These are phyloP conservation scores for Lasioglossum figueresi DNA, from an alignment of 2,888 invertebrate species.

Conservation along the genomic window DNA sequence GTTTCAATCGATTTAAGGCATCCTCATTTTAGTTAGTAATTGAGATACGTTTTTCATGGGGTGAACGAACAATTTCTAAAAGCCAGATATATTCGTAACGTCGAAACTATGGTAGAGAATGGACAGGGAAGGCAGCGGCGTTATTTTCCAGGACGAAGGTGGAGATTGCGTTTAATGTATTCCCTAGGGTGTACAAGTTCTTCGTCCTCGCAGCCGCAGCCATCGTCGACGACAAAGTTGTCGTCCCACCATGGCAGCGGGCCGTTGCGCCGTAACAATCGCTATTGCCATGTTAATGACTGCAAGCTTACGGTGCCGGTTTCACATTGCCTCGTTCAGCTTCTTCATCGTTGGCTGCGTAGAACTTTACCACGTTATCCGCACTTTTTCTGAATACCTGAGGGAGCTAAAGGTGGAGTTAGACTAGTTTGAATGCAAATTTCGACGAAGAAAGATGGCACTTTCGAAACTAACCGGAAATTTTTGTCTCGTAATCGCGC, in stretches of 20 bases:
- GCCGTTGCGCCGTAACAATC: constrained; percentile 61
- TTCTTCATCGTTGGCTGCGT: constrained; percentile 50
- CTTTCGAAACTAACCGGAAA: constrained; percentile 18
- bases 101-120: background rate
- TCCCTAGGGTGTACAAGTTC: constrained; percentile 67
- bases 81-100: constrained; percentile 1
- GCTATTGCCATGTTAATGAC: constrained; percentile 70
- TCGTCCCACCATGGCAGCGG: constrained; percentile 53
- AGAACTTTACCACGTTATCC: constrained; percentile 57
- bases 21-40: background rate
- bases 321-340: constrained; percentile 36
- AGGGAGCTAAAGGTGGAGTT: background rate
- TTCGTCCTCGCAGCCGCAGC: constrained; percentile 57
- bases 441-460: constrained; percentile 17
- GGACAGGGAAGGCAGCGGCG: background rate
- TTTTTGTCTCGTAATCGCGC: background rate
- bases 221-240: constrained; percentile 64
- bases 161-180: constrained; percentile 72
- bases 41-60: background rate
- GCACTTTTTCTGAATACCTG: constrained; percentile 31
- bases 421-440: constrained; percentile 50
- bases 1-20: no score
- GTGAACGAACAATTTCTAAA: background rate
- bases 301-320: constrained; percentile 29
- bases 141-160: constrained; percentile 54